Base-by-base conservation (phyloP, 92 coral and sea anemone genomes). In the Epizoanthus rinbou region DNA sequence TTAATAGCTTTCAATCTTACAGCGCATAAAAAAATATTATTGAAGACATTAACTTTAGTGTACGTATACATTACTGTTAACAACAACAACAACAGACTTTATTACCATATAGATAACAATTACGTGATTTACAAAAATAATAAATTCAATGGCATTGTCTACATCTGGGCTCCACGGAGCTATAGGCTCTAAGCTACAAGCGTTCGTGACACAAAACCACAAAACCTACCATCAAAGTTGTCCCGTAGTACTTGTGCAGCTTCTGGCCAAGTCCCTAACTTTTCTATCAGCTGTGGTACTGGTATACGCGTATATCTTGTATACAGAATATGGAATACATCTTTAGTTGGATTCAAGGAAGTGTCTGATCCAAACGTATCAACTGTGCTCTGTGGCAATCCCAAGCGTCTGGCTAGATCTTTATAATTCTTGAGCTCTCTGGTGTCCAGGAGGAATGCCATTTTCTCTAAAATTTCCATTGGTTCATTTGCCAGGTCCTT, bases 401-500 rank as follows among this genome's bases (percentile, higher is more conserved):
- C 28, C 74, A 69, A 6, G 39, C 23, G 0, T 13, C 15, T 3
- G 18, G 74, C 50, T 37, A 69, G 56, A 35, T 69, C 53, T 69
- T 24, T 37, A 52, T 69, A 69, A 39, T 69, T 69, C 25, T 17
- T 37, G 3, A 3, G 2, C 23, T 0, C 6, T 17, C 74, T 69
- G 53, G 74, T 69, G 28, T 69, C 74, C 52, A 69, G n/a, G 0
- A 39, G 17, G 28, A 39, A 37, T 17, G 52, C 74, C 24, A 69
- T 69, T 16, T 69, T 9, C 74, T 37, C 56, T 19, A 69, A 3
- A 43, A 69, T 43, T 19, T 39, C 74, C 28, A 69, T 69, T 43
- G 74, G 74, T 52, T 69, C n/a, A 1, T 69, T 43, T 5, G 6
- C 53, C 4, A 69, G 74, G 11, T 69, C 54, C 74, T 69, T 69